Evolutionary conservation across 2,113 vertebrate species (phyloP).

Genomic region (Synchiropus splendidus): DNA sequence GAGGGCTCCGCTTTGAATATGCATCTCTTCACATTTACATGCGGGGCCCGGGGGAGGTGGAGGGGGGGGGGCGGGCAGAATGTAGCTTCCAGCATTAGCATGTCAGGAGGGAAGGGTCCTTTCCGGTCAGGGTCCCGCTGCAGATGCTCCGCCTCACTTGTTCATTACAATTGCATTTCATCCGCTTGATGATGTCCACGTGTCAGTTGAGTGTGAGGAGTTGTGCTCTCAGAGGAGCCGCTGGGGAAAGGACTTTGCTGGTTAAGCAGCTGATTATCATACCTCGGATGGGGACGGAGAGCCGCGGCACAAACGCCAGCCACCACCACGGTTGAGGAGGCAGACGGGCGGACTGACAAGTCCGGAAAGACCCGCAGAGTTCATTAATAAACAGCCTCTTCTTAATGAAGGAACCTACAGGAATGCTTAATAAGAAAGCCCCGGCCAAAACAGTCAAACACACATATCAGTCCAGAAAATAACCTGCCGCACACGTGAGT

Average conservation of each 20-base stretch:
- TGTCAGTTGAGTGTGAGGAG: slow-evolving; percentile 99
- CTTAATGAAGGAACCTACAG: slow-evolving; percentile 38
- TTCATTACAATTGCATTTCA: slow-evolving; percentile 99
- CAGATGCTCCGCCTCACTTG: slow-evolving; percentile 98
- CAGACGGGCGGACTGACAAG: slow-evolving; percentile 45
- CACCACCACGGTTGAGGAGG: slow-evolving; percentile 45
- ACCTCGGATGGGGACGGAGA: slow-evolving; percentile 89
- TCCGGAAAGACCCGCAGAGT: slow-evolving; percentile 43
- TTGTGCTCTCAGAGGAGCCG: slow-evolving; percentile 99
- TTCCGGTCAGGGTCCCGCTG: slow-evolving; percentile 85
- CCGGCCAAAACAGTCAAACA: too few relatives aligned
- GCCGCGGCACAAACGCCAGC: slow-evolving; percentile 71
- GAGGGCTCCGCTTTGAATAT: slow-evolving; percentile 93
- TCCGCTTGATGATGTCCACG: slow-evolving; percentile 99
- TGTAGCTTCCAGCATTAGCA: slow-evolving; percentile 99
- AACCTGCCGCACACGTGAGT: too few relatives aligned
- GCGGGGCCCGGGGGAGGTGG: slow-evolving; percentile 87
- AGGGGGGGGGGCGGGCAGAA: slow-evolving; percentile 91
- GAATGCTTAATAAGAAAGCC: slow-evolving; percentile 59
- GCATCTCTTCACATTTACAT: slow-evolving; percentile 87
- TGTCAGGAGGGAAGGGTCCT: slow-evolving; percentile 93
- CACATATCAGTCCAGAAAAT: too few relatives aligned
- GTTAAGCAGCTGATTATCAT: slow-evolving; percentile 99
- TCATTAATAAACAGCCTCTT: slow-evolving; percentile 49
- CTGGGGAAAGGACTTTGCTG: slow-evolving; percentile 95